Percentiles rank a stretch among this genome's conserved stretches.
These are phyloP conservation scores for Scaptodrosophila latifasciaeformis DNA, from an alignment of 2,888 invertebrate genomes.

Conservation along the genomic window DNA sequence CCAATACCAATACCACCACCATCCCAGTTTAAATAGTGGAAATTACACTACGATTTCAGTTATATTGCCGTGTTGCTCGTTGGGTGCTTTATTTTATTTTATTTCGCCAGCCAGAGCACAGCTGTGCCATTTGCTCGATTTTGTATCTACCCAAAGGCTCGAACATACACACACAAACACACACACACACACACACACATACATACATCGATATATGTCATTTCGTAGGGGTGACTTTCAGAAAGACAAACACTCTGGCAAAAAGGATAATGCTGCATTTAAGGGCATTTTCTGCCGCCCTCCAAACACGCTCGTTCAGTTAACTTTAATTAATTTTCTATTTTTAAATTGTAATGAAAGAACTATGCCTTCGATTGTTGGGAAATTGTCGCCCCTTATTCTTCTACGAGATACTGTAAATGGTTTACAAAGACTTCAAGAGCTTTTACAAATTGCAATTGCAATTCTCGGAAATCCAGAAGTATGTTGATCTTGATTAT, in stretches of 20 bases:
- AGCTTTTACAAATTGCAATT: no score
- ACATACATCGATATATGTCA: background rate
- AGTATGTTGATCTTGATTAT: no score
- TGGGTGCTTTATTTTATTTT: no score
- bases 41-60: no score
- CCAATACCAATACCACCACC: no score
- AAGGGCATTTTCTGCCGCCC: conserved; percentile 3
- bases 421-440: no score
- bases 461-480: no score
- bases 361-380: no score
- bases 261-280: conserved; percentile 26
- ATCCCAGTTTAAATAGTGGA: no score
- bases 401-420: no score
- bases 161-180: conserved; percentile 20
- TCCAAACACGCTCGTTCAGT: conserved; percentile 15
- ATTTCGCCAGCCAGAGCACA: conserved; percentile 34
- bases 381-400: no score
- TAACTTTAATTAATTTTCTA: conserved; percentile 65
- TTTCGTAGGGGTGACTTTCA: conserved; percentile 53
- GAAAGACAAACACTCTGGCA: background rate
- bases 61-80: conserved; percentile 30
- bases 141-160: conserved; percentile 52
- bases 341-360: no score
- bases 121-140: conserved; percentile 61
- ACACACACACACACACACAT: conserved; percentile 7